phyloP scores from a whole-genome alignment of 2,888 invertebrate genomes.

The Rhagophthalmus giganteus region DNA sequence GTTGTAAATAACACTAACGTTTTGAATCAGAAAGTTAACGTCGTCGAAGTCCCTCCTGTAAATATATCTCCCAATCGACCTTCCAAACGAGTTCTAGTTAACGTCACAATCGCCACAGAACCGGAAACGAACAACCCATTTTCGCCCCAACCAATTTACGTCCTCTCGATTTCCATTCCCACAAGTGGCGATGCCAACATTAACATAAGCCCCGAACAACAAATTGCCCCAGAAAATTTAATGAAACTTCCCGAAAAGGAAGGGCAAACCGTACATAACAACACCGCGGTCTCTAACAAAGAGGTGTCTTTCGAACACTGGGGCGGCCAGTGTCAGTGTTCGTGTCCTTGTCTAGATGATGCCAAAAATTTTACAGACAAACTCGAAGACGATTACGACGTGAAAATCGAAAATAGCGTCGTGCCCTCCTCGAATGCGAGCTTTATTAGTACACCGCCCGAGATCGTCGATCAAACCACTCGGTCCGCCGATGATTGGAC shows the following conservation, averaged over 20 bases:
- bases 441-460: too few relatives aligned
- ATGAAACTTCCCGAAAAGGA: slow-evolving; percentile 43
- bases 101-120: slow-evolving; percentile 79
- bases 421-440: too few relatives aligned
- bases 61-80: slow-evolving; percentile 43
- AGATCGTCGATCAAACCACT: slow-evolving; percentile 14
- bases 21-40: slow-evolving; percentile 41
- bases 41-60: slow-evolving; percentile 49
- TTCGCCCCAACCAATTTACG: slow-evolving; percentile 69
- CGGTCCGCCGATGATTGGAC: slow-evolving; percentile 13
- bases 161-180: slow-evolving; percentile 79
- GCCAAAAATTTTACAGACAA: slow-evolving; percentile 48
- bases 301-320: slow-evolving; percentile 45
- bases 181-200: slow-evolving; percentile 61
- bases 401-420: background rate
- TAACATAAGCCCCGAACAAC: slow-evolving; percentile 51
- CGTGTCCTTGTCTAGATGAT: slow-evolving; percentile 68
- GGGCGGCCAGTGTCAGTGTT: slow-evolving; percentile 74
- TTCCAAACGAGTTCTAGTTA: slow-evolving; percentile 72
- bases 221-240: slow-evolving; percentile 35
- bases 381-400: slow-evolving; percentile 11
- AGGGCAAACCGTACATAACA: slow-evolving; percentile 17
- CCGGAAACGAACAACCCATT: slow-evolving; percentile 58
- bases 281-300: slow-evolving; percentile 14
- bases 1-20: slow-evolving; percentile 37